phyloP scores from a whole-genome alignment of 2,888 invertebrate genomes.

The Gisinianus flammeolus region DNA sequence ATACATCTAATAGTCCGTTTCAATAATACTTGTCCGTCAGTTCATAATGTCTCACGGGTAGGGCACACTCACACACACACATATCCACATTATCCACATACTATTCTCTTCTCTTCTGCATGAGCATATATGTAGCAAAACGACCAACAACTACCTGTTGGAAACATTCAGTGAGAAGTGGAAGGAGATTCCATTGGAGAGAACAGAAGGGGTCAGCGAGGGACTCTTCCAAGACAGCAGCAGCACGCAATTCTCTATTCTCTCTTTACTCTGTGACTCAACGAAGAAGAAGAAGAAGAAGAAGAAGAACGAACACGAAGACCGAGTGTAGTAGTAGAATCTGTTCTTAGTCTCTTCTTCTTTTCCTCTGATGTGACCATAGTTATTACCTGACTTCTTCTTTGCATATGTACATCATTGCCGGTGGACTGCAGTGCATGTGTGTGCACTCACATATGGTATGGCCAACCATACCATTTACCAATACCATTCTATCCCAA shows the following conservation, averaged over 20 bases:
- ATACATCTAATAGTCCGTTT: neutral
- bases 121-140: neutral
- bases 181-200: neutral
- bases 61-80: too few relatives aligned
- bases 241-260: neutral
- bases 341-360: constrained; percentile 1
- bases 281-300: too few relatives aligned
- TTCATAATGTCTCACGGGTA: too few relatives aligned
- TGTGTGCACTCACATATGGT: neutral
- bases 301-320: neutral
- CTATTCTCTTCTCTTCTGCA: too few relatives aligned
- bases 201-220: neutral
- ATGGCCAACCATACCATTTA: too few relatives aligned
- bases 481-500: too few relatives aligned
- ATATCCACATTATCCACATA: too few relatives aligned
- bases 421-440: neutral
- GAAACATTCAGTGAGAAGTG: neutral
- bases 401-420: too few relatives aligned
- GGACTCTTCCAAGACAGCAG: too few relatives aligned
- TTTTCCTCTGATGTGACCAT: neutral
- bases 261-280: neutral
- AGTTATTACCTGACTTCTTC: constrained; percentile 4
- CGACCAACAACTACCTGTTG: too few relatives aligned
- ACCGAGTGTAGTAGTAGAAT: neutral
- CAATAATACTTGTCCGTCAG: too few relatives aligned